Base-by-base conservation (phyloP, 2,888 invertebrate species). In the Oxyteleia sp. region DNA sequence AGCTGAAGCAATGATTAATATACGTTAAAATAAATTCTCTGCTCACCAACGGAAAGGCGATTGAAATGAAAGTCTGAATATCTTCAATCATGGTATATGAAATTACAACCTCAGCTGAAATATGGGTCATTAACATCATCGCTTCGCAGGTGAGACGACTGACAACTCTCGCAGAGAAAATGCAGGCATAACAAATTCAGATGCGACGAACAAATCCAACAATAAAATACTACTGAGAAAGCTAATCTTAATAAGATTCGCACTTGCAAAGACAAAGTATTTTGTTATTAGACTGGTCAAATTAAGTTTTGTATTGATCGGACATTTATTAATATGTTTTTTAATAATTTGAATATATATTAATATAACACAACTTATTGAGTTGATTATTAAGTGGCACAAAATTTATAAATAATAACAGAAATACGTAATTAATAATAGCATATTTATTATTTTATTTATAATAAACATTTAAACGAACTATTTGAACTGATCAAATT, bases 101-200 rank as follows among this genome's bases (percentile, higher is more conserved):
- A 79, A 64, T 72, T 71, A 72, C 35, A 43, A 20, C 13, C 51
- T 45, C 18, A 38, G 35, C 18, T 20, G 23, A 74, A 57, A 82
- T 78, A 82, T 72, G 61, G 66, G 82, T 51, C 82, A 72, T 66
- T 76, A 51, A 59, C 51, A 47, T 72, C 51, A 57, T 63, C 69
- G 57, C 68, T 26, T 38, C 49, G 41, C 63, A 55, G 69, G 74
- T 63, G 76, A 72, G 78, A 78, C 71, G 82, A 82, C 76, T 75
- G 82, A 81, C 81, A 75, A 81, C 69, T 81, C 74, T 81, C 74
- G 68, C 61, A 20, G 57, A 63, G 81, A 81, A 81, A 72, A 72
- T 80, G 80, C 41, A 82, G 26, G 38, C 38, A 63, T 63, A 55
- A 53, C 59, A 35, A 69, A 69, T 75, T 69, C 43, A 32, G 63